These are phyloP conservation scores for Heptranchias perlo DNA, from an alignment of 2,113 vertebrate genomes.

Conservation along the genomic window DNA sequence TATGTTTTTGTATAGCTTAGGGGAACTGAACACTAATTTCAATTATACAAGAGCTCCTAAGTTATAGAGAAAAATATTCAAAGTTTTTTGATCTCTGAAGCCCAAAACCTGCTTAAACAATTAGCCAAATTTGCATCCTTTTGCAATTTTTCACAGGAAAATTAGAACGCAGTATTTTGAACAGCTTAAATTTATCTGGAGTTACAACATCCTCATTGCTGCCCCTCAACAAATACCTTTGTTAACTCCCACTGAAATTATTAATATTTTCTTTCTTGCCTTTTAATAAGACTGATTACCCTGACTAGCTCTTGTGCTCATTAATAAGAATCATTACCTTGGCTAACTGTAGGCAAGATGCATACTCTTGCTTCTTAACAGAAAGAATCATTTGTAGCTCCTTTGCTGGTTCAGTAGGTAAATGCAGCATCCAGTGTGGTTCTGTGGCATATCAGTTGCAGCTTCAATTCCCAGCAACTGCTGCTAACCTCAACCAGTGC, in stretches of 20 bases:
- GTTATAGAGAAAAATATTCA: neutral
- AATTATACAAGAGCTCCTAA: neutral
- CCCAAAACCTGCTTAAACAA: neutral
- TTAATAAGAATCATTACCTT: neutral
- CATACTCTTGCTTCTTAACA: too few relatives aligned
- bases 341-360: neutral
- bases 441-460: too few relatives aligned
- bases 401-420: too few relatives aligned
- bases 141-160: neutral
- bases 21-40: neutral
- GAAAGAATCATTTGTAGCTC: too few relatives aligned
- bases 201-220: neutral
- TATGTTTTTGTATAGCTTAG: neutral
- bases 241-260: neutral
- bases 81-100: neutral
- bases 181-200: neutral
- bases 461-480: too few relatives aligned
- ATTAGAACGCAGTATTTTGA: neutral
- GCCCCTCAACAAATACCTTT: neutral
- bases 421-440: too few relatives aligned
- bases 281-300: neutral
- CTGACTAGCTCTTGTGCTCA: neutral
- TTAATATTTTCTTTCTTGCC: neutral
- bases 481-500: neutral
- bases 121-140: neutral